Evolutionary conservation across 2,888 invertebrate genomes (phyloP).

Genomic region (Polydrusus pterygomalis): DNA sequence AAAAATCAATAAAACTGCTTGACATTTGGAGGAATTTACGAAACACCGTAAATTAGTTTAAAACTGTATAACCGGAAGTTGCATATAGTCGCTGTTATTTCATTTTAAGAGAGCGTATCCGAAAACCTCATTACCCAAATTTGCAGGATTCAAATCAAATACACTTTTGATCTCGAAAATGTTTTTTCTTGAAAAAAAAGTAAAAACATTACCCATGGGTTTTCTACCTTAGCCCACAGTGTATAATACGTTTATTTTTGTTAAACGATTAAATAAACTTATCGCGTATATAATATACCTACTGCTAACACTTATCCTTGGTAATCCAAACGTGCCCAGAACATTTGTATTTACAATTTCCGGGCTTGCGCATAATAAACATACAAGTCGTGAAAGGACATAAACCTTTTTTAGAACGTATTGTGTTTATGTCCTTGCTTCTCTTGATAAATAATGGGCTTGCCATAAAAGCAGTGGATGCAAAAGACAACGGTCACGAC

Average conservation of each 20-base stretch:
- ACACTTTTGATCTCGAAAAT: too few relatives aligned
- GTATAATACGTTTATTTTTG: constrained; percentile 17
- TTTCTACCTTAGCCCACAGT: background rate
- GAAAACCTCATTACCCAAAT: too few relatives aligned
- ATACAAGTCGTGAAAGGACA: constrained; percentile 66
- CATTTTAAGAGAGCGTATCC: too few relatives aligned
- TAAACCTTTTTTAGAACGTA: constrained; percentile 66
- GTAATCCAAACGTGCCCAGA: constrained; percentile 42
- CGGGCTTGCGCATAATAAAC: constrained; percentile 66
- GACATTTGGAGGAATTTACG: too few relatives aligned
- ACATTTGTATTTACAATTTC: constrained; percentile 63
- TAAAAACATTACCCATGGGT: too few relatives aligned
- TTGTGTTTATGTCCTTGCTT: constrained; percentile 66
- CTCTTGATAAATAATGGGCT: constrained; percentile 54
- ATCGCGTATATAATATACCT: too few relatives aligned
- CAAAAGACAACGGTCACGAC: constrained; percentile 57
- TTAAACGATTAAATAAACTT: constrained; percentile 28
- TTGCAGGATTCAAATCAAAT: too few relatives aligned
- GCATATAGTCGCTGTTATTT: too few relatives aligned
- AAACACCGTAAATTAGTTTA: too few relatives aligned
- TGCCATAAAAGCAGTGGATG: constrained; percentile 49
- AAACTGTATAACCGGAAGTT: too few relatives aligned
- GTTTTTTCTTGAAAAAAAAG: too few relatives aligned
- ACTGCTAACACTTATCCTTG: constrained; percentile 51
- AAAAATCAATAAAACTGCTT: too few relatives aligned